These are phyloP conservation scores for Plagodis pulveraria DNA, from an alignment of 2,888 invertebrate genomes.

Conservation along the genomic window DNA sequence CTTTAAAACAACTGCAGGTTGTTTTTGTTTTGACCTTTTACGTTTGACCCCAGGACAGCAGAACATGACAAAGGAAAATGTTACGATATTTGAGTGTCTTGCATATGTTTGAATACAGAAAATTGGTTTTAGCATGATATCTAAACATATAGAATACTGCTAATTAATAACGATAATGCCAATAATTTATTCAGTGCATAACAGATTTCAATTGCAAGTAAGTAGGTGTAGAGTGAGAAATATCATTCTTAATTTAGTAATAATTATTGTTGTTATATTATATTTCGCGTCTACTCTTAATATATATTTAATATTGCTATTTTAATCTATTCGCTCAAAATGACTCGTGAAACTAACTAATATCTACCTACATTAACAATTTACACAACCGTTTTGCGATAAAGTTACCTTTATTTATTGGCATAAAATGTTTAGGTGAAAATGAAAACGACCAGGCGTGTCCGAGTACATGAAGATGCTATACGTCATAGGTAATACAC, in stretches of 20 bases:
- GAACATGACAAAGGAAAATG: conserved; percentile 21
- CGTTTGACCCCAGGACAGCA: conserved; percentile 39
- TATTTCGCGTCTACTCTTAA: too few species aligned
- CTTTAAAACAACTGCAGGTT: conserved; percentile 20
- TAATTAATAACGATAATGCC: not conserved
- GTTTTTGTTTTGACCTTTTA: conserved; percentile 42
- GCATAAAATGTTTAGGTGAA: conserved; percentile 83
- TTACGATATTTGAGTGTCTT: conserved; percentile 10
- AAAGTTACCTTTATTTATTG: conserved; percentile 61
- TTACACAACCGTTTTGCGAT: conserved; percentile 10
- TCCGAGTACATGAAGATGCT: conserved; percentile 83
- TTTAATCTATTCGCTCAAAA: too few species aligned
- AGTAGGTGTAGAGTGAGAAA: not conserved
- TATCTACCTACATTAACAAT: conserved; percentile 16
- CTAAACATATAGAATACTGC: not conserved
- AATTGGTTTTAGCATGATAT: conserved; percentile 3
- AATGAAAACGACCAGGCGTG: conserved; percentile 83
- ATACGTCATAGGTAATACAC: conserved; percentile 81
- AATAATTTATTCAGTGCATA: not conserved
- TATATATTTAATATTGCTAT: too few species aligned
- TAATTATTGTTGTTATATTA: not conserved
- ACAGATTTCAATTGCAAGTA: not conserved
- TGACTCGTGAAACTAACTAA: conserved; percentile 6
- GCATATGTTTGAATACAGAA: conserved; percentile 1
- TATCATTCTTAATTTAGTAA: not conserved